These are phyloP conservation scores for Numenius phaeopus DNA, from an alignment of 2,797 vertebrate species.

Conservation along the genomic window DNA sequence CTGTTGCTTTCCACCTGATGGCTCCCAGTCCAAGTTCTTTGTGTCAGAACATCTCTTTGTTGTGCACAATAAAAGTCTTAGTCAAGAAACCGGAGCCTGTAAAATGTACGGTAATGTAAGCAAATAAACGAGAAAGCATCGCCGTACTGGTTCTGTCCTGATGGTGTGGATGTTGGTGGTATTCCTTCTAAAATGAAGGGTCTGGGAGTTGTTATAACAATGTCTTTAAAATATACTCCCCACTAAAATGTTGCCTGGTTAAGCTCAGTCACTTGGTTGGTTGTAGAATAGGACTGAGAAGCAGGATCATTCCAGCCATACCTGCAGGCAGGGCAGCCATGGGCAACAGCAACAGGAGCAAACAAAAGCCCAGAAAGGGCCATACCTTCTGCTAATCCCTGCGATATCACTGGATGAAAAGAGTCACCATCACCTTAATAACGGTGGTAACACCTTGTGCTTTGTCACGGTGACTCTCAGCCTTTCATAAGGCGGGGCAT, in stretches of 20 bases:
- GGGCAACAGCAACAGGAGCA: background rate
- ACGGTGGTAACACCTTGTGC: background rate
- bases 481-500: background rate
- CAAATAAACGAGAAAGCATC: background rate
- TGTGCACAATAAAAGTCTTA: background rate
- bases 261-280: background rate
- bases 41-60: background rate
- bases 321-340: background rate
- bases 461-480: constrained; percentile 18
- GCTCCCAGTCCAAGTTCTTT: background rate
- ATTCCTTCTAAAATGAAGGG: background rate
- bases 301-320: fast-evolving
- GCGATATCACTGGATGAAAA: background rate
- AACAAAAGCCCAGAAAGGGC: background rate
- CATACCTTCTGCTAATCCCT: background rate
- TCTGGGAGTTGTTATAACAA: background rate
- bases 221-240: background rate
- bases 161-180: background rate
- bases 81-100: background rate
- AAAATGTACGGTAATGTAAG: background rate
- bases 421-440: background rate
- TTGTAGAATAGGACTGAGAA: background rate
- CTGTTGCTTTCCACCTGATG: background rate
- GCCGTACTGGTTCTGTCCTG: background rate
- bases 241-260: background rate